These are phyloP conservation scores for Lamellibrachia satsuma DNA, from an alignment of 2,888 invertebrate genomes.

Conservation along the genomic window DNA sequence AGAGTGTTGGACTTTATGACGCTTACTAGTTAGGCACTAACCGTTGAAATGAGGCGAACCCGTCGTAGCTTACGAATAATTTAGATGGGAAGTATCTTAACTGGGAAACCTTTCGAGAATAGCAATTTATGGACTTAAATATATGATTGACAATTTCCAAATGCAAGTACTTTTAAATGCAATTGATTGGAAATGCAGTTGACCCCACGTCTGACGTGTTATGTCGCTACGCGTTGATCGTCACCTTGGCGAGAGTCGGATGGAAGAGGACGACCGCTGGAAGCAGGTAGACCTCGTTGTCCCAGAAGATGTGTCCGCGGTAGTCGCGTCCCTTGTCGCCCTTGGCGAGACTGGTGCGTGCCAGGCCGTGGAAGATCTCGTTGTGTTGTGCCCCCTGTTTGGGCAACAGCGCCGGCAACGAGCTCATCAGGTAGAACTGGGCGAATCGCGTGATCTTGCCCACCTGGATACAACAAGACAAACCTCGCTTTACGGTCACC, in stretches of 20 bases:
- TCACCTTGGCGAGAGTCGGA: slow-evolving; percentile 45
- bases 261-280: slow-evolving; percentile 50
- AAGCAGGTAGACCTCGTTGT: slow-evolving; percentile 52
- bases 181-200: too few species aligned
- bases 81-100: too few species aligned
- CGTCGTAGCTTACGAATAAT: too few species aligned
- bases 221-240: neutral
- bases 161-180: too few species aligned
- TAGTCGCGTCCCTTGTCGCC: slow-evolving; percentile 42
- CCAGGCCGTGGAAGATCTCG: slow-evolving; percentile 40
- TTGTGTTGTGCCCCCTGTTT: slow-evolving; percentile 39
- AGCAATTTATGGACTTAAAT: too few species aligned
- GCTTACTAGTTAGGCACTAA: too few species aligned
- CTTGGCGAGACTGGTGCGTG: slow-evolving; percentile 40
- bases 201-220: too few species aligned
- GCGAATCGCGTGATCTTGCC: slow-evolving; percentile 43
- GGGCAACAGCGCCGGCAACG: slow-evolving; percentile 48
- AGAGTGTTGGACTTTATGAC: too few species aligned
- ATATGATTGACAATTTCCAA: too few species aligned
- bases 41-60: too few species aligned
- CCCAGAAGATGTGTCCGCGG: slow-evolving; percentile 55
- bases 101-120: too few species aligned
- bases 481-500: too few species aligned
- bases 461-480: slow-evolving; percentile 39
- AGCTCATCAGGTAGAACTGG: slow-evolving; percentile 54